These are phyloP conservation scores for Chironomus tentans DNA, from an alignment of 2,888 invertebrate genomes.

Conservation along the genomic window DNA sequence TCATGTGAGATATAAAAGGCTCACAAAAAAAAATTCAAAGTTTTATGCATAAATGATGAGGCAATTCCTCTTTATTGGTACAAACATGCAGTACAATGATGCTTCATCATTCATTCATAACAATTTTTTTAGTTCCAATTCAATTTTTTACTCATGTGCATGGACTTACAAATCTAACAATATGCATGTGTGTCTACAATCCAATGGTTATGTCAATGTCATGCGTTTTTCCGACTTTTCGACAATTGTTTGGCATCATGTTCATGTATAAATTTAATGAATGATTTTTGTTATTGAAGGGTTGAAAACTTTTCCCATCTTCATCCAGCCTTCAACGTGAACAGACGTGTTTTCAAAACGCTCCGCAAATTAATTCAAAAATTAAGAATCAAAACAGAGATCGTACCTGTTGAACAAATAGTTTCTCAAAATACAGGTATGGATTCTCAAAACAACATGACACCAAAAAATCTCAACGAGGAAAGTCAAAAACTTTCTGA, in stretches of 20 bases:
- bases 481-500: no score
- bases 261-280: not conserved
- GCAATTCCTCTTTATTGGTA: slow-evolving; percentile 3
- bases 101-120: not conserved
- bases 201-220: slow-evolving; percentile 2
- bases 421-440: no score
- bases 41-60: slow-evolving; percentile 21
- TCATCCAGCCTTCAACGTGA: no score
- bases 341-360: no score
- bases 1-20: not conserved
- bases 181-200: no score
- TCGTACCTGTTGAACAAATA: no score
- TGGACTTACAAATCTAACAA: no score
- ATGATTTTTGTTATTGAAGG: not conserved
- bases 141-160: not conserved
- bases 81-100: not conserved
- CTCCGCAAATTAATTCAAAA: no score
- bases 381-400: no score
- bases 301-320: not conserved
- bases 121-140: not conserved
- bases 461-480: no score
- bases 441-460: no score
- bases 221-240: not conserved
- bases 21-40: slow-evolving; percentile 21
- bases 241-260: not conserved